Evolutionary conservation across 2,888 invertebrate species (phyloP), one percentile per base, ranked within the genome.

Genomic region (Norana najaformis): DNA sequence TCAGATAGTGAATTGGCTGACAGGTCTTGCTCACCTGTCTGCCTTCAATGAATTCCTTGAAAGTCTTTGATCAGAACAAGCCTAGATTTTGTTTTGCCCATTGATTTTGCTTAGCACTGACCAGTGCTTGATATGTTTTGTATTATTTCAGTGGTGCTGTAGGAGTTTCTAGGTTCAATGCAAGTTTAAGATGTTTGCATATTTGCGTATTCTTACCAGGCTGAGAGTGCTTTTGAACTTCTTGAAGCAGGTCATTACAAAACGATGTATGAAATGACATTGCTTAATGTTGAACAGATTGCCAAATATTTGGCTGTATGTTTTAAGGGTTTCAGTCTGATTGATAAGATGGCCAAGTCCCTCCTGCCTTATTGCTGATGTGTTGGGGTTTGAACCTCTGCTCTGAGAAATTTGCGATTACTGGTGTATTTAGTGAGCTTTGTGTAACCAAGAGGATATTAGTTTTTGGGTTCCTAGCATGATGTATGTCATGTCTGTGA

Each of bases 1-100:
- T n/a, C 30, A 69, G 69, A 16, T 69, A 69, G 30, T 69, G 30
- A 30, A 8, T 30, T 69, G 30, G 69, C n/a, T n/a, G 30, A 30
- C n/a, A 69, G n/a, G n/a, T 69, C 30, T 69, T 69, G 69, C 69
- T 69, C n/a, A 69, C 69, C n/a, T 69, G n/a, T n/a, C n/a, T 69
- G 69, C 69, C 30, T 11, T n/a, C 2, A 69, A n/a, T 69, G 30
- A 69, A n/a, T 69, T 30, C 30, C n/a, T 69, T 69, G 69, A 69
- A n/a, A 8, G 69, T 69, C 69, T 69, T n/a, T 69, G n/a, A 69
- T 69, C 69, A 47, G 47, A 47, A 47, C 23, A 47, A 30, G 30
- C 41, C 5, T 69, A 30, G 69, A 69, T 69, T 69, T 53, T 69
- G 30, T 69, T 1, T 69, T 69, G n/a, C 69, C 8, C n/a, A n/a